Base-by-base conservation (phyloP, 2,888 invertebrate genomes). In the Erebia epiphron region DNA sequence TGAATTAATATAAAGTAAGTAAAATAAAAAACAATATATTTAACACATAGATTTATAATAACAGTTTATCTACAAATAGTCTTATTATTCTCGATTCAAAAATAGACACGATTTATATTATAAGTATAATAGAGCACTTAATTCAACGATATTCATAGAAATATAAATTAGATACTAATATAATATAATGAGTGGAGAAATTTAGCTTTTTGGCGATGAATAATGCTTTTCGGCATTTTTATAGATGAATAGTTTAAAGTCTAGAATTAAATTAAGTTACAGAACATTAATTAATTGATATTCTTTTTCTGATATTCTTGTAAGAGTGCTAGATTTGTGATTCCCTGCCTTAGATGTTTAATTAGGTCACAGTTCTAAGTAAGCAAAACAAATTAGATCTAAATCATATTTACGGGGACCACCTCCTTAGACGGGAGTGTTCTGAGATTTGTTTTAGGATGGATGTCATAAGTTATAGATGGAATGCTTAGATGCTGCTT, bases 171-270 rank as follows among this genome's bases (percentile, higher is more conserved):
- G 54, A 72, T 83, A 83, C 65, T 71, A 72, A 60, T 21, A 46
- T 61, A 61, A 26, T 57, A 57, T 72, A 68, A 74, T 74, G 72
- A 70, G 65, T 72, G 83, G 84, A 82, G 68, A 80, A 80, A 77
- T 80, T 86, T 88, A 88, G 92, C 92, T 92, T 92, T 90, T 90
- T 92, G 92, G 92, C 92, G 76, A 85, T 88, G 87, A 84, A 84
- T 67, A 75, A 80, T 79, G 92, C 92, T 92, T 92, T 88, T 88
- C 89, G 88, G 90, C 91, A 88, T 81, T 80, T 86, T 86, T 84
- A 86, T 91, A 89, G 88, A 82, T 80, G 73, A 69, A 84, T 89
- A 89, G 86, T 86, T 86, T 86, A 80, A 78, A 80, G 82, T 88
- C 84, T 86, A 87, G 87, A 86, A 86, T 78, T 83, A 83, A 74